phyloP scores from a whole-genome alignment of 2,797 vertebrate species.

The Lemur catta region DNA sequence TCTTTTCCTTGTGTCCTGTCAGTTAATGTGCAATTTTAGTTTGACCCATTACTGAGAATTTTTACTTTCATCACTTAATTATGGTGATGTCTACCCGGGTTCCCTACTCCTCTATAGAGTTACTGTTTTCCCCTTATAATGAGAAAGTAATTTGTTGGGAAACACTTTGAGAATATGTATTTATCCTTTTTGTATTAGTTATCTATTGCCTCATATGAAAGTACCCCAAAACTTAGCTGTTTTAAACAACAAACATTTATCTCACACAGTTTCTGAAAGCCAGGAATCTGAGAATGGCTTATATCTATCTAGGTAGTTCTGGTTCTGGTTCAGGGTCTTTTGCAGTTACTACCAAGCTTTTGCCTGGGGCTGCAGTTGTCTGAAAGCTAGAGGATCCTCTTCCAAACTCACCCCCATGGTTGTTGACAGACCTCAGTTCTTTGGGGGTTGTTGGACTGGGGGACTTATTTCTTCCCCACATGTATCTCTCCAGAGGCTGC shows the following conservation, averaged over 20 bases:
- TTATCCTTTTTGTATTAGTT: not conserved
- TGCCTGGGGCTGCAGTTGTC: not conserved
- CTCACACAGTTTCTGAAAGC: not conserved
- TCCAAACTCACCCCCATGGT: not conserved
- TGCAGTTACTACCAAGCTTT: not conserved
- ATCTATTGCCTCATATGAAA: not conserved
- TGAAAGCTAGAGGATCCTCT: not conserved
- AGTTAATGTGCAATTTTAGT: not conserved
- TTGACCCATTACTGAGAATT: slow-evolving; percentile 24
- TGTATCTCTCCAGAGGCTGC: not conserved
- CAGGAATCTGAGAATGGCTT: not conserved
- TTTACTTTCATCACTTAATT: not conserved
- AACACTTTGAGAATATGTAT: not conserved
- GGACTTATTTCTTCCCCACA: not conserved
- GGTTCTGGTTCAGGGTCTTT: not conserved
- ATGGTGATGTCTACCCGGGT: not conserved
- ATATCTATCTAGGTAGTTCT: not conserved
- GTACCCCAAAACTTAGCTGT: not conserved
- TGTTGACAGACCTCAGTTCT: not conserved
- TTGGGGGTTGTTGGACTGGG: not conserved
- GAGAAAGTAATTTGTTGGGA: not conserved
- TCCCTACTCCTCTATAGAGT: not conserved
- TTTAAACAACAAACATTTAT: not conserved
- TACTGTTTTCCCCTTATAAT: not conserved
- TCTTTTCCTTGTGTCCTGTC: slow-evolving; percentile 2